Base-by-base conservation (phyloP, 2,797 vertebrate species). In the Chloroceryle amazona region DNA sequence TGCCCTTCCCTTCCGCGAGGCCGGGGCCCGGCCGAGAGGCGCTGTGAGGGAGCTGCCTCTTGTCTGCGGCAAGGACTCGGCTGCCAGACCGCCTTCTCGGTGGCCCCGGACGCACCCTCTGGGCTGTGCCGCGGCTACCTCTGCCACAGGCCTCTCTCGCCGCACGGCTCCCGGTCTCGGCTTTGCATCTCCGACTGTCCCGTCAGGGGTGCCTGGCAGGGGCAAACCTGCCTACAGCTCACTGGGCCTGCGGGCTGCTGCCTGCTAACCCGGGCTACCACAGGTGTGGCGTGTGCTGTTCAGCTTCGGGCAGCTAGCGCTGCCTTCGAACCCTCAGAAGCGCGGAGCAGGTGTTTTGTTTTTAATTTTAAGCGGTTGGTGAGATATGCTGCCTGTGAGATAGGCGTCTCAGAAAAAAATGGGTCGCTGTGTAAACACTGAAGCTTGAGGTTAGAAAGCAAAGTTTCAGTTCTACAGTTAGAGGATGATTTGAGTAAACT, bases 291-390 rank as follows among this genome's bases (percentile, higher is more conserved):
- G 9, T 26, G 28, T 3, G 80, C 22, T 3, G 10, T 23, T 35
- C 1, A 9, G 26, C 31, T 6, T 2, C 7, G 29, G 67, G 15
- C 31, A 4, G 2, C 29, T 44, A 12, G 13, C 22, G 26, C 28
- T 23, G 46, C 11, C 2, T 7, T 49, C 37, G 22, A 5, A 8
- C 22, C 46, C 37, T 49, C 39, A 2, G 31, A 58, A 49, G 31
- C 0, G 5, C 5, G 15, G 6, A 21, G 31, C 41, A 28, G 49
- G 6, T 4, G 5, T 13, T 26, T 6, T 25, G 6, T 17, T 28
- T n/a, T n/a, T 18, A 51, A 19, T 17, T 60, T 25, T 9, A 5
- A 20, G 15, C 9, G 23, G n/a, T 47, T 20, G 68, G 62, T 2
- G 25, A 81, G 33, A 31, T 4, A 9, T 0, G 35, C 19, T 29